Percentiles rank a stretch among this genome's conserved stretches.
phyloP scores from a whole-genome alignment of 2,888 invertebrate species.

The Melieria crassipennis region DNA sequence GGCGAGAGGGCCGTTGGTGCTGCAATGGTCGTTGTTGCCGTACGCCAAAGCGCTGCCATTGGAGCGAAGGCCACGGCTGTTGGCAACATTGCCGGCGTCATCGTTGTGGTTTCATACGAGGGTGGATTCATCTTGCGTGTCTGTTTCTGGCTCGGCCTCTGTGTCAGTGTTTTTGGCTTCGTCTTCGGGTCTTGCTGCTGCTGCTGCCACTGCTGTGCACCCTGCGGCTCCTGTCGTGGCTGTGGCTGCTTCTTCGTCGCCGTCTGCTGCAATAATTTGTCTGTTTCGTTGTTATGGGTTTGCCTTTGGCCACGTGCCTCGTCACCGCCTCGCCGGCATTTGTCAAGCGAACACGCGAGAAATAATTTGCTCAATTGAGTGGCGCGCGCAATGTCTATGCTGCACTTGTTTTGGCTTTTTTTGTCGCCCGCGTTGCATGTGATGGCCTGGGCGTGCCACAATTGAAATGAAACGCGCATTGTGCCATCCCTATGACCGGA shows the following conservation, averaged over 20 bases:
- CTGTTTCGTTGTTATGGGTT: too few relatives aligned
- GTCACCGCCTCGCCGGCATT: constrained; percentile 21
- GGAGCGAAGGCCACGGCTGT: neutral
- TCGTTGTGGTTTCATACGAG: neutral
- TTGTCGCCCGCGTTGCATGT: neutral
- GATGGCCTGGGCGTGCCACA: constrained; percentile 10
- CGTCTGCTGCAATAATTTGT: too few relatives aligned
- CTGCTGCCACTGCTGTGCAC: too few relatives aligned
- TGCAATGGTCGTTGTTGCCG: neutral
- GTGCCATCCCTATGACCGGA: constrained; percentile 31
- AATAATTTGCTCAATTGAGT: constrained; percentile 15
- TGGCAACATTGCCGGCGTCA: neutral
- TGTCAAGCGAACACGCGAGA: constrained; percentile 11
- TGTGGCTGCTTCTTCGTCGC: too few relatives aligned
- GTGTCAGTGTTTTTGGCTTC: too few relatives aligned
- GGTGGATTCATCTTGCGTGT: neutral
- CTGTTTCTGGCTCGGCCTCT: too few relatives aligned
- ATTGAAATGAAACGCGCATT: constrained; percentile 23
- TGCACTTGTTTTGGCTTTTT: neutral
- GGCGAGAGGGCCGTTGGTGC: too few relatives aligned
- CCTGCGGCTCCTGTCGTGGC: too few relatives aligned
- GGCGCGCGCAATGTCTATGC: too few relatives aligned
- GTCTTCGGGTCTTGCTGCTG: too few relatives aligned
- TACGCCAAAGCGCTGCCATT: constrained; percentile 10
- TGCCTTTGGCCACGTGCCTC: neutral